Evolutionary conservation across 2,797 vertebrate species (phyloP).

Genomic region (Lemur catta): DNA sequence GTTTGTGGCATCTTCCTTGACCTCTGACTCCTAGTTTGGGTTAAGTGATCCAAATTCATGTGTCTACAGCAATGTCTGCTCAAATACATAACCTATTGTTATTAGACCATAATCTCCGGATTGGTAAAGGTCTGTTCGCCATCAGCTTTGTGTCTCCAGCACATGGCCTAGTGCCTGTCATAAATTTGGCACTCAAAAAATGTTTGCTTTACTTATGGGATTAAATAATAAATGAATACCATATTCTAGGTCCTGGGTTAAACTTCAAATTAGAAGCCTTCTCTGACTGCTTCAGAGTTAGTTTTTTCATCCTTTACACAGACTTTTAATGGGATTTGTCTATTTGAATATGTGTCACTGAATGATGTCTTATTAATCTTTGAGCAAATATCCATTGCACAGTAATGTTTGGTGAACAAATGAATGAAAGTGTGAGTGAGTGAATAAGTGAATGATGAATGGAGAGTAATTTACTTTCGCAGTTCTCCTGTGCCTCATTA

Average conservation of each 20-base stretch:
- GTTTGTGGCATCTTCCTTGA: neutral
- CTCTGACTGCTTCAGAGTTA: neutral
- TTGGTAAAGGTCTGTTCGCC: neutral
- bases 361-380: conserved; percentile 27
- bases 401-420: conserved; percentile 53
- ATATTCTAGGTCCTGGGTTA: neutral
- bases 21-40: neutral
- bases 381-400: conserved; percentile 44
- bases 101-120: neutral
- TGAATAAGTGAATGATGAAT: conserved; percentile 63
- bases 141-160: neutral
- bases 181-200: neutral
- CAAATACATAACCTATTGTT: neutral
- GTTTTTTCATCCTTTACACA: neutral
- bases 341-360: conserved; percentile 25
- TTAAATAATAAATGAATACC: conserved; percentile 24
- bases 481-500: conserved; percentile 49
- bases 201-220: neutral
- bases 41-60: neutral
- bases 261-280: neutral
- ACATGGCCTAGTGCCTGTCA: neutral
- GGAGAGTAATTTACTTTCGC: conserved; percentile 38
- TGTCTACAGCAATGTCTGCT: neutral
- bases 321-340: neutral
- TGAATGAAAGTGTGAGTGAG: conserved; percentile 47